Evolutionary conservation across 2,113 vertebrate species (phyloP).

Genomic region (Elephantulus edwardii): DNA sequence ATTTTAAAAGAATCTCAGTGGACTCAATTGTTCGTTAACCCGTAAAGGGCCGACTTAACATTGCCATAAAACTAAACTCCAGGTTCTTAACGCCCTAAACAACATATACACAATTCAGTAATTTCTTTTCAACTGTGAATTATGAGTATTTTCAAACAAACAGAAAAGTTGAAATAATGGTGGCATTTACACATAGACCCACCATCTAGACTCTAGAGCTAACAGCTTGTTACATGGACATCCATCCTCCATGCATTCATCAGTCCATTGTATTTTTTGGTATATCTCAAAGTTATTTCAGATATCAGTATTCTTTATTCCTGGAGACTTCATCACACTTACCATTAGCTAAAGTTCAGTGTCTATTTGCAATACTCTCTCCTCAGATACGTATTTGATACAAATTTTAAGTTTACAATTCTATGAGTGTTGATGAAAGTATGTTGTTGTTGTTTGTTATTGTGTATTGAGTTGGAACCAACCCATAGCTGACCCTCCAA

Average conservation of each 20-base stretch:
- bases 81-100: background rate
- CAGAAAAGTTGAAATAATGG: constrained; percentile 12
- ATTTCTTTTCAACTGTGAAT: constrained; percentile 38
- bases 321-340: background rate
- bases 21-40: background rate
- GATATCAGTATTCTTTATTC: background rate
- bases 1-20: background rate
- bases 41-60: background rate
- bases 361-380: constrained; percentile 37
- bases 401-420: constrained; percentile 34
- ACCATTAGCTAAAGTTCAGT: constrained; percentile 40
- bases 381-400: constrained; percentile 26
- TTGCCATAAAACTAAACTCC: constrained; percentile 12
- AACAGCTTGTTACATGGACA: background rate
- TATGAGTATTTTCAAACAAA: constrained; percentile 32
- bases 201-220: background rate
- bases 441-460: too few relatives aligned
- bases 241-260: background rate
- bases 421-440: constrained; percentile 35
- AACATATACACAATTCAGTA: background rate
- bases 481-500: too few relatives aligned
- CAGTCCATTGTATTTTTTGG: background rate
- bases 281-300: constrained; percentile 37
- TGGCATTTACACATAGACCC: background rate
- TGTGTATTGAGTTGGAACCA: too few relatives aligned